Base-by-base conservation (phyloP, 2,113 vertebrate genomes). In the Polypterus senegalus region DNA sequence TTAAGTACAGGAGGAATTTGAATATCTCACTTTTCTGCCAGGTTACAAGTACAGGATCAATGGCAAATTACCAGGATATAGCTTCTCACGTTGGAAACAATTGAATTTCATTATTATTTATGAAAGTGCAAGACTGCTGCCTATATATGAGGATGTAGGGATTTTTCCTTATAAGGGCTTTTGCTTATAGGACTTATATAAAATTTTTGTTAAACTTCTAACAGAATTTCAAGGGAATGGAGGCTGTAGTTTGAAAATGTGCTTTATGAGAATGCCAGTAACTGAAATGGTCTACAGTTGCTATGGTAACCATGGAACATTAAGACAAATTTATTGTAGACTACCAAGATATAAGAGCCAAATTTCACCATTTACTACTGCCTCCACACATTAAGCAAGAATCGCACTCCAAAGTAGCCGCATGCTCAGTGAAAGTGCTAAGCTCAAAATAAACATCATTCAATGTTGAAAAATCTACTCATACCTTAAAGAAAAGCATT, bases 341-440 rank as follows among this genome's bases (percentile, higher is more conserved):
- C 65, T 56, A 58, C 53, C 61, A 66, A 67, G 59, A 61, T 54
- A 61, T 46, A 64, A 59, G n/a, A 52, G 63, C 54, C 51, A 56
- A 52, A 65, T 27, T 27, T 27, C 27, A 27, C 27, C 27, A 27
- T 27, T 27, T 27, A 27, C 27, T 27, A 27, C 27, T 27, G 27
- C 27, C 27, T 27, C 27, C 27, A 27, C 27, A 27, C 27, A 27
- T 27, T 27, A 27, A 27, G 27, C 27, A 27, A 27, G 27, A 1
- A 27, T 27, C 27, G 2, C 27, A 27, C 27, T 27, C 27, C 27
- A 27, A 27, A 27, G 27, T 27, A 27, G 27, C 27, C 27, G 2
- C 27, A 27, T 27, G 27, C 27, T 27, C 27, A 27, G 27, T 27
- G 27, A 27, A 27, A 27, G 27, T 27, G 27, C 27, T 27, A 27